A percentile compares a stretch with the other conserved stretches of the same genome.
These are phyloP conservation scores for Phaedon cochleariae DNA, from an alignment of 2,888 invertebrate species.

Conservation along the genomic window DNA sequence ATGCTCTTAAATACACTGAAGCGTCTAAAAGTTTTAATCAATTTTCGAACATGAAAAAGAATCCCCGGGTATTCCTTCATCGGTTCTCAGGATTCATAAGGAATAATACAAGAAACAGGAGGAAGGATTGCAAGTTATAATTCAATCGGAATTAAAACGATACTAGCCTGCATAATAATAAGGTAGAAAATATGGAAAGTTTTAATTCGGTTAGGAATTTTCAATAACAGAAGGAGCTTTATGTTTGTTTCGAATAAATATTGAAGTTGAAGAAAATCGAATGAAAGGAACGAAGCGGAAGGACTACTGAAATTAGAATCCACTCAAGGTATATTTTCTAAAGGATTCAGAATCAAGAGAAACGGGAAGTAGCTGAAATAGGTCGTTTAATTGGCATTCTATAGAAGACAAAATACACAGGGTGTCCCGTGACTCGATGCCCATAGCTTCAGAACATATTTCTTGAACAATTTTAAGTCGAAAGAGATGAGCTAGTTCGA, in stretches of 20 bases:
- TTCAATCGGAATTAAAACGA: conserved; percentile 48
- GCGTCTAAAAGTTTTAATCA: conserved; percentile 63
- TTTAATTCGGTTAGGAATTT: conserved; percentile 36
- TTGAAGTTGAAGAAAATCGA: conserved; percentile 18
- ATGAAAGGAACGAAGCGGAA: conserved; percentile 12
- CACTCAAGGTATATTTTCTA: neutral
- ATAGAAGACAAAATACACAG: too few relatives aligned
- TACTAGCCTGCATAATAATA: conserved; percentile 43
- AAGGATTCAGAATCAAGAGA: too few relatives aligned
- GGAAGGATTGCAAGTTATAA: conserved; percentile 46
- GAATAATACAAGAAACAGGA: conserved; percentile 45
- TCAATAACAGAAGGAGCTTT: conserved; percentile 33
- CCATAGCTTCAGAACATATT: too few relatives aligned
- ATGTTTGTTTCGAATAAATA: conserved; percentile 31
- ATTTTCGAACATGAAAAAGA: conserved; percentile 62
- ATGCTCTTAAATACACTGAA: conserved; percentile 62
- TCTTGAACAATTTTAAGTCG: too few relatives aligned
- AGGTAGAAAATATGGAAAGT: conserved; percentile 36
- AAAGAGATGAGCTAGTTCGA: too few relatives aligned
- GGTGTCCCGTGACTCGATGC: too few relatives aligned
- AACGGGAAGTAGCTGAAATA: too few relatives aligned
- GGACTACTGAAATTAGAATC: conserved; percentile 15
- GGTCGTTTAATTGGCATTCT: too few relatives aligned
- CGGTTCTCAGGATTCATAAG: conserved; percentile 23
- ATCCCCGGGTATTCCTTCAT: conserved; percentile 43